Evolutionary conservation across 2,888 invertebrate genomes (phyloP), one percentile per base, ranked within the genome.

Genomic region (Ormyrus rosae): DNA sequence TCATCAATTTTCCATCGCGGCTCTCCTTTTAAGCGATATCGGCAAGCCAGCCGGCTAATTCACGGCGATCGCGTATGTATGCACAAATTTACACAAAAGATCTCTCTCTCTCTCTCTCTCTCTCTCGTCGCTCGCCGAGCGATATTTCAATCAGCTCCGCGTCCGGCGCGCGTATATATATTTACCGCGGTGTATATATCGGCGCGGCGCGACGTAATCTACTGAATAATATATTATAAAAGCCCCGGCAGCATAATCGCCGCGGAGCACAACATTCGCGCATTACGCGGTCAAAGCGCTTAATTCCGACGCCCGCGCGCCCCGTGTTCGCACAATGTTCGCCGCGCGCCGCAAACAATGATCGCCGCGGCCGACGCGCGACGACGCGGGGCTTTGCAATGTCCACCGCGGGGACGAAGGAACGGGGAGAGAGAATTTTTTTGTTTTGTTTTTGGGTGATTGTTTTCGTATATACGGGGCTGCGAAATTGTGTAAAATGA

Each of bases 221-320:
- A 55, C 46, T 77, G 77, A 63, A 77, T 77, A 77, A 70, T 77
- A 55, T 34, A 34, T 4, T 34, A 34, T 69, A 60, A 58, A 73
- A n/a, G 0, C 60, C 19, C 6, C 6, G 8, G 55, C 34, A 4
- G 34, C 46, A 45, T 70, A 77, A 77, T 77, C 64, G 34, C 48
- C 13, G 34, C 56, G 55, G 10, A 51, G 48, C 64, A 34, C n/a
- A 77, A 51, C 2, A 1, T 65, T 61, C 79, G 81, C 79, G 81
- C 81, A 86, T 87, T 86, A 85, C 84, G 4, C 83, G 84, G 71
- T 58, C 71, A 85, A 87, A 87, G 87, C 87, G 84, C 86, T 87
- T 87, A 87, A 88, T 88, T 63, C 63, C 63, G 63, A 63, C 6
- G 48, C n/a, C 48, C 48, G 64, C 46, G 48, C 48, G 7, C n/a